These are phyloP conservation scores for Parnassius mnemosyne DNA, from an alignment of 2,888 invertebrate genomes.

Conservation along the genomic window DNA sequence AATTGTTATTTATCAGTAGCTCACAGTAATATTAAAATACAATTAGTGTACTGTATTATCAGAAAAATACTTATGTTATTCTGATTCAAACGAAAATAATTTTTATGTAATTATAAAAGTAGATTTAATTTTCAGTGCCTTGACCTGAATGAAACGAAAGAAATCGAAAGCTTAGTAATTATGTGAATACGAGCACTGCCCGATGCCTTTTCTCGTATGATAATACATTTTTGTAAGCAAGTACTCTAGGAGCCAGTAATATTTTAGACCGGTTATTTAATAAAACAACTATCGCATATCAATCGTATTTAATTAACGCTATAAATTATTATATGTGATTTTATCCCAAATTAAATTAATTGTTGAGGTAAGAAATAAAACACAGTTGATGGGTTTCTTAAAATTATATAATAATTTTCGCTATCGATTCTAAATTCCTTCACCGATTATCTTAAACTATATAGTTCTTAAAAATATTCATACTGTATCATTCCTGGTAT, in stretches of 20 bases:
- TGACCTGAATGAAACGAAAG: constrained; percentile 26
- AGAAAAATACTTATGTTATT: neutral
- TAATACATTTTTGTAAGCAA: neutral
- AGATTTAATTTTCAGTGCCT: constrained; percentile 33
- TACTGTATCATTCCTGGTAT: no score
- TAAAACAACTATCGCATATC: neutral
- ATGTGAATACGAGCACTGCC: constrained; percentile 23
- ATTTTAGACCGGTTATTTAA: neutral
- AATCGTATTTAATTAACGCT: neutral
- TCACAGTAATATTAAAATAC: no score
- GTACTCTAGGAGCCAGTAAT: constrained; percentile 12
- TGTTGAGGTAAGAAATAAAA: no score
- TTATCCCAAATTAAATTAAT: no score
- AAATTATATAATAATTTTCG: no score
- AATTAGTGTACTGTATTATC: neutral
- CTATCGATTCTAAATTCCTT: no score
- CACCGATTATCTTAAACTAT: no score
- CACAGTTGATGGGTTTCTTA: no score
- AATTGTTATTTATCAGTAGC: no score
- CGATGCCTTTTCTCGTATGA: constrained; percentile 8
- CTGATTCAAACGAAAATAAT: neutral
- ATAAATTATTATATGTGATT: no score
- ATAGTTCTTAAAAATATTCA: no score
- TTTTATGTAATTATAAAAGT: constrained; percentile 5
- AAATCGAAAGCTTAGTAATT: constrained; percentile 28